These are phyloP conservation scores for Delichon dasypus DNA, from an alignment of 2,797 vertebrate genomes.

Conservation along the genomic window DNA sequence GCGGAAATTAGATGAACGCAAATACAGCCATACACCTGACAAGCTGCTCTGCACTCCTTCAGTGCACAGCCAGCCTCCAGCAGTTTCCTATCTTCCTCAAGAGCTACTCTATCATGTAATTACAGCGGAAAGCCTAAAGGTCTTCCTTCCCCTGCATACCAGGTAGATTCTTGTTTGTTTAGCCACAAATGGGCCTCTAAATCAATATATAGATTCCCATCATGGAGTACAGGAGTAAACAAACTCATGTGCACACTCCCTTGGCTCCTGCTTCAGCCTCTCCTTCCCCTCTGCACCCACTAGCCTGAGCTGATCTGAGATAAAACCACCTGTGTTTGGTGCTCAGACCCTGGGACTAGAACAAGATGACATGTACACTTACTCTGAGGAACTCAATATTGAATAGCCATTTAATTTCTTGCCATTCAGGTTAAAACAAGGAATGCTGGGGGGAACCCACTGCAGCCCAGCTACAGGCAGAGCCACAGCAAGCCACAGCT, in stretches of 20 bases:
- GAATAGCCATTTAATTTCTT: not conserved
- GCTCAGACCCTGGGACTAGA: not conserved
- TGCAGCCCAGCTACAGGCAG: not conserved
- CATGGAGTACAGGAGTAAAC: not conserved
- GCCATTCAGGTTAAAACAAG: not conserved
- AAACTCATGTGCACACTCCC: not conserved
- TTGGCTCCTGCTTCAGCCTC: not conserved
- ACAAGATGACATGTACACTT: not conserved
- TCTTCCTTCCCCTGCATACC: not conserved
- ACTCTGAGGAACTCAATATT: not conserved
- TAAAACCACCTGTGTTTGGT: not conserved
- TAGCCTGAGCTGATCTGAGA: not conserved
- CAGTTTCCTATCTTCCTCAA: not conserved
- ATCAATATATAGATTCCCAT: conserved; percentile 10
- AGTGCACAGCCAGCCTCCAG: not conserved
- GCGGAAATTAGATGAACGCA: conserved; percentile 19
- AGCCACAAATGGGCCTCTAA: not conserved
- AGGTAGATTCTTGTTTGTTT: conserved; percentile 7
- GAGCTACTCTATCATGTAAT: not conserved
- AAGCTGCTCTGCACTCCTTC: not conserved
- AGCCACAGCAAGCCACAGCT: not conserved
- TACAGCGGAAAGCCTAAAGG: not conserved
- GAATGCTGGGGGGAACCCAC: not conserved
- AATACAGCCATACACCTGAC: not conserved
- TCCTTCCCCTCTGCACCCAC: not conserved